phyloP scores from a whole-genome alignment of 2,797 vertebrate genomes.

The Sebastes paucispinis region DNA sequence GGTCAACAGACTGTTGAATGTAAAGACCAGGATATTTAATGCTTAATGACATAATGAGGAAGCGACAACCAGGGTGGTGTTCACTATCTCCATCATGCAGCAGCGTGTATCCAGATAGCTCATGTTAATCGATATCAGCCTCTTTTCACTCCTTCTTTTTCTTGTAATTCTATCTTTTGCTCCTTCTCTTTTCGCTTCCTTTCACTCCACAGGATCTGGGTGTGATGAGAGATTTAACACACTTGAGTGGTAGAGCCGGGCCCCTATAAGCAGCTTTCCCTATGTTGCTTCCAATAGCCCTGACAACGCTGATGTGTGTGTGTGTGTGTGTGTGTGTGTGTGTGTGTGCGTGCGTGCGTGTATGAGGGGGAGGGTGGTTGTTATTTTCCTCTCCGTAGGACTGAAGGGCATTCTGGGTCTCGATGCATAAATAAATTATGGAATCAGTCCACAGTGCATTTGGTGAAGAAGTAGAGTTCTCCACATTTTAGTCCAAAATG shows the following conservation, averaged over 20 bases:
- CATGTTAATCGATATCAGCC: slow-evolving; percentile 44
- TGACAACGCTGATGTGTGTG: slow-evolving; percentile 26
- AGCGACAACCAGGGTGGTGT: neutral
- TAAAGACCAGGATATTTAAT: slow-evolving; percentile 18
- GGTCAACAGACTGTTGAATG: neutral
- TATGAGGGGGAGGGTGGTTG: neutral
- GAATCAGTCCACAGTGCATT: slow-evolving; percentile 69
- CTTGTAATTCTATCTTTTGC: slow-evolving; percentile 54
- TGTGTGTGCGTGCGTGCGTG: neutral
- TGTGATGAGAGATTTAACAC: slow-evolving; percentile 65
- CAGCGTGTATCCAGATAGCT: slow-evolving; percentile 27
- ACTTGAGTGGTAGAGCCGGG: slow-evolving; percentile 47
- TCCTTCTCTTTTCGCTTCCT: slow-evolving; percentile 7
- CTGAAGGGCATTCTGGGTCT: slow-evolving; percentile 58
- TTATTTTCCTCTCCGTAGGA: slow-evolving; percentile 17
- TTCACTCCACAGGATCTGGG: slow-evolving; percentile 22
- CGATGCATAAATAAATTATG: slow-evolving; percentile 74
- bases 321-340: slow-evolving; percentile 10
- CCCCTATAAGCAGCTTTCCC: slow-evolving; percentile 50
- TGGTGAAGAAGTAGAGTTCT: slow-evolving; percentile 57
- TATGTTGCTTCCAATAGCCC: slow-evolving; percentile 36
- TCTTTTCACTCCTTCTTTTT: slow-evolving; percentile 36
- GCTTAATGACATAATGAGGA: slow-evolving; percentile 6
- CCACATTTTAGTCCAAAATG: slow-evolving; percentile 66
- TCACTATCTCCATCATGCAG: slow-evolving; percentile 35